Conservation (phyloP, 1,140 invertebrate species). For the Drosophila kanapiae region DNA sequence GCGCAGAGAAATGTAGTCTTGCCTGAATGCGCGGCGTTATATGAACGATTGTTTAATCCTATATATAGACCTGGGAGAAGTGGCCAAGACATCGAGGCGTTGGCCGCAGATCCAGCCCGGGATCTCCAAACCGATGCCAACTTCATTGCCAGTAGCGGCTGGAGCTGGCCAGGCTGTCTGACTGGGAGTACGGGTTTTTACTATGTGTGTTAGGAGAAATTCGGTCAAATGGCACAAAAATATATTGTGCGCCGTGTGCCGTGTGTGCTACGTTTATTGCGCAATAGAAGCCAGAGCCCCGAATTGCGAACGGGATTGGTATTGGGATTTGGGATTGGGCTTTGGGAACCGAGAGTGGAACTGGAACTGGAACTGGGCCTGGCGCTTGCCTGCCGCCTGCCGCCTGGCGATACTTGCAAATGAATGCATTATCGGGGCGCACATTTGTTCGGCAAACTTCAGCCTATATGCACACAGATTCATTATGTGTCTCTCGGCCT, state of each 20-base stretch:
- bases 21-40: slow-evolving; percentile 37
- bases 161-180: slow-evolving; percentile 36
- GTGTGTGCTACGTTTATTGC: slow-evolving; percentile 79
- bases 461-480: slow-evolving; percentile 49
- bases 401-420: slow-evolving; percentile 46
- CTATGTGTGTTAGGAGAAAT: slow-evolving; percentile 72
- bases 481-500: slow-evolving; percentile 52
- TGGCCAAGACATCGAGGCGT: slow-evolving; percentile 46
- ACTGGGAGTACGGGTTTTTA: slow-evolving; percentile 29
- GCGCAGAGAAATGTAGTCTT: slow-evolving; percentile 33
- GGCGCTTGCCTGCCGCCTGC: slow-evolving; percentile 16
- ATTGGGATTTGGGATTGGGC: slow-evolving; percentile 19
- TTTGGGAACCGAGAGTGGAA: slow-evolving; percentile 23
- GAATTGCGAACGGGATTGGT: slow-evolving; percentile 36
- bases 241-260: slow-evolving; percentile 60
- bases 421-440: slow-evolving; percentile 52
- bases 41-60: slow-evolving; percentile 49
- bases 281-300: slow-evolving; percentile 61
- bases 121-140: slow-evolving; percentile 18
- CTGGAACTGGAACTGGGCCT: slow-evolving; percentile 45
- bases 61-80: slow-evolving; percentile 34
- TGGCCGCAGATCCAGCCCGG: slow-evolving; percentile 30
- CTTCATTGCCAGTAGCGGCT: slow-evolving; percentile 43
- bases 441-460: slow-evolving; percentile 27
- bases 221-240: slow-evolving; percentile 80